Conservation (phyloP, 2,113 vertebrate genomes). For the Scortum barcoo region DNA sequence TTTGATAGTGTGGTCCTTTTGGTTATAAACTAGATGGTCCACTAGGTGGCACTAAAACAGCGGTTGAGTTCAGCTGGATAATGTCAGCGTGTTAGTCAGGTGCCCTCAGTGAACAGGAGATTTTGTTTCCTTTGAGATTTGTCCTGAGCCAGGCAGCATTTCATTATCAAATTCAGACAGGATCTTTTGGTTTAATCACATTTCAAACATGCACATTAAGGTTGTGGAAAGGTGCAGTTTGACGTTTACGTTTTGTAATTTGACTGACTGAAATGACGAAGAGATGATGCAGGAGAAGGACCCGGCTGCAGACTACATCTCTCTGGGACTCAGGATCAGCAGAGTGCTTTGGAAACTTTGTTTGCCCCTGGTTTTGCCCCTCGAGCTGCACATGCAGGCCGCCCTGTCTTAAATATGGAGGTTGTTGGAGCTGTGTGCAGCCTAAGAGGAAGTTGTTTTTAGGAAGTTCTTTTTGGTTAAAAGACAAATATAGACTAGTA, state of each 20-base stretch:
- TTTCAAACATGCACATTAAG: neutral
- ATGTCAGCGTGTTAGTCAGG: neutral
- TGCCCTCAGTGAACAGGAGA: neutral
- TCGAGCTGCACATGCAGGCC: no score
- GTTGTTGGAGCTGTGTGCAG: no score
- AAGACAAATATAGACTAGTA: no score
- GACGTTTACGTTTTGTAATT: no score
- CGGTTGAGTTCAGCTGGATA: neutral
- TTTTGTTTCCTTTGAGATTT: neutral
- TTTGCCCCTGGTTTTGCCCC: no score
- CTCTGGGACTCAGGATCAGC: no score
- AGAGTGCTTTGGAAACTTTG: no score
- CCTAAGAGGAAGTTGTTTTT: no score
- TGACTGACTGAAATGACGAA: neutral
- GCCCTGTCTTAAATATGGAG: no score
- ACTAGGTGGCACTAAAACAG: constrained; percentile 49
- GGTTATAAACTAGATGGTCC: neutral
- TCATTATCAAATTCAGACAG: neutral
- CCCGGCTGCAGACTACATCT: neutral
- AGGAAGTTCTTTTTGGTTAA: neutral
- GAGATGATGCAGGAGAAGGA: neutral
- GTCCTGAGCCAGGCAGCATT: neutral
- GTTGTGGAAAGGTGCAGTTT: neutral
- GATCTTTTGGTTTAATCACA: no score
- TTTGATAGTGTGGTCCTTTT: neutral